Evolutionary conservation across 2,888 invertebrate genomes (phyloP).

Genomic region (Coenonympha arcania): DNA sequence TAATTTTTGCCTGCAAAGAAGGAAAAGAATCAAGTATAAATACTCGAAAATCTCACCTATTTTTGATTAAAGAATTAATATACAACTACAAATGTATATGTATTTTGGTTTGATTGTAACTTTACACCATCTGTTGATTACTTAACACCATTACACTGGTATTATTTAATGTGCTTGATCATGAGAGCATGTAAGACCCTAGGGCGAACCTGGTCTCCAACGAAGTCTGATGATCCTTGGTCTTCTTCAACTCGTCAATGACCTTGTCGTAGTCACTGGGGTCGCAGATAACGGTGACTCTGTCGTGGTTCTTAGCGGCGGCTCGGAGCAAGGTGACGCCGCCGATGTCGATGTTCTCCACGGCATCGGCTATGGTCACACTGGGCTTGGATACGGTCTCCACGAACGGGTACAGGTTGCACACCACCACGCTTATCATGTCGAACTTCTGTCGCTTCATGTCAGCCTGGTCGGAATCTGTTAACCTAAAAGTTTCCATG

Average conservation of each 20-base stretch:
- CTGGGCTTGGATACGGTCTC: constrained; percentile 86
- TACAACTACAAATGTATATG: no score
- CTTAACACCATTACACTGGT: no score
- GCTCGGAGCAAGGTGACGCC: constrained; percentile 96
- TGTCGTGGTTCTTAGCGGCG: constrained; percentile 96
- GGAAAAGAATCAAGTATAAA: not conserved
- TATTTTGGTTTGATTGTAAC: no score
- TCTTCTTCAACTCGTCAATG: constrained; percentile 79
- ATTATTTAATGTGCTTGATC: no score
- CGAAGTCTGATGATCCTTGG: constrained; percentile 79
- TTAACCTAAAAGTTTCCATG: constrained; percentile 63
- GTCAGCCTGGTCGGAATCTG: constrained; percentile 85
- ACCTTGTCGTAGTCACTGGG: constrained; percentile 88
- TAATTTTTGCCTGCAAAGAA: constrained; percentile 77
- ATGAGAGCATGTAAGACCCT: no score
- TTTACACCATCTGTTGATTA: no score
- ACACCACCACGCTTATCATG: constrained; percentile 90
- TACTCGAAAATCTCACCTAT: no score
- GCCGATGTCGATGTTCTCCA: constrained; percentile 97
- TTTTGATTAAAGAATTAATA: no score
- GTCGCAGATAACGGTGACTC: constrained; percentile 96
- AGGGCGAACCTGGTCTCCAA: constrained; percentile 80
- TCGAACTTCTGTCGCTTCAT: constrained; percentile 85
- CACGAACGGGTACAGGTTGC: constrained; percentile 97
- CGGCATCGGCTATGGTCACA: constrained; percentile 88